Percentiles rank a stretch among this genome's conserved stretches.
phyloP scores from a whole-genome alignment of 2,888 invertebrate species.

The Exocentrus adspersus region DNA sequence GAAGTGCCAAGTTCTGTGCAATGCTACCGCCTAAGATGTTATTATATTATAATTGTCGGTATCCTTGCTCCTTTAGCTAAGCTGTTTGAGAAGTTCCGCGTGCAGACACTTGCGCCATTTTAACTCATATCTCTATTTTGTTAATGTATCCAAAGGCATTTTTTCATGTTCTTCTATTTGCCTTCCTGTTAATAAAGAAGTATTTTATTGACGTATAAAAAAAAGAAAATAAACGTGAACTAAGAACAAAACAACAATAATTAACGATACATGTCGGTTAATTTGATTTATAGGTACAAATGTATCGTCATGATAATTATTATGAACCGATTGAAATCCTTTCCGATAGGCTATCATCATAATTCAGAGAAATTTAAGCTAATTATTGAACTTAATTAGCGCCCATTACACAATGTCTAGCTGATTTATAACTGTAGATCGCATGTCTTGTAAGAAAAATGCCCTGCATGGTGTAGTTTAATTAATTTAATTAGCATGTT shows the following conservation, averaged over 20 bases:
- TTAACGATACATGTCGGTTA: no score
- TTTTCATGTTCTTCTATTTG: no score
- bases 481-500: slow-evolving; percentile 15
- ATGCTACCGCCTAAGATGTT: slow-evolving; percentile 37
- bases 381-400: not conserved
- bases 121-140: slow-evolving; percentile 13
- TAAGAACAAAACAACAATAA: no score
- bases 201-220: no score
- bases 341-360: no score
- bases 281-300: no score
- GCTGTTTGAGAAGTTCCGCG: not conserved
- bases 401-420: not conserved
- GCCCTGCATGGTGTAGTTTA: slow-evolving; percentile 7
- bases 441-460: not conserved
- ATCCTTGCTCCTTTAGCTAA: slow-evolving; percentile 24
- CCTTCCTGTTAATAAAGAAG: no score
- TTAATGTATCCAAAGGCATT: not conserved
- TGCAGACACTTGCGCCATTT: slow-evolving; percentile 1
- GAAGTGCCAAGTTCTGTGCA: slow-evolving; percentile 36
- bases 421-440: slow-evolving; percentile 6
- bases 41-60: slow-evolving; percentile 46
- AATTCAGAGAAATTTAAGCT: not conserved
- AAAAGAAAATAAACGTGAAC: no score
- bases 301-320: no score
- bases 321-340: no score